A percentile compares a stretch with the other conserved stretches of the same genome.
Conservation (phyloP, 2,113 vertebrate genomes). For the Istiophorus platypterus region DNA sequence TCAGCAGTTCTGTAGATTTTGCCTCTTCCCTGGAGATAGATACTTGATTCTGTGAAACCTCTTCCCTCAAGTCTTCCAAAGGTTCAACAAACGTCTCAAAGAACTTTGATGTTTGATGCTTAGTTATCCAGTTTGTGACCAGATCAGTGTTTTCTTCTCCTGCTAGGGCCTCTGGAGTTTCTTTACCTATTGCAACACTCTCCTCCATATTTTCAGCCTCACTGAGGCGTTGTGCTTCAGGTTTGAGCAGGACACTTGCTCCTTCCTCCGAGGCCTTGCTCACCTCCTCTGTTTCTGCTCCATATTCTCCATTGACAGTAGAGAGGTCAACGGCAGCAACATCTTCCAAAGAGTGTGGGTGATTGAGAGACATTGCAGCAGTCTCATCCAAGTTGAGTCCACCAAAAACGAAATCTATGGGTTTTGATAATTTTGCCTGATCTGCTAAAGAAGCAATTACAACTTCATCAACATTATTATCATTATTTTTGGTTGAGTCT, state of each 20-base stretch:
- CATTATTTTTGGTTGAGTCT: conserved; percentile 7
- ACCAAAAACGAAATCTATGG: neutral
- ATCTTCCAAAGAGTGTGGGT: neutral
- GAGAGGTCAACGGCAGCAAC: neutral
- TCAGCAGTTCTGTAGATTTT: neutral
- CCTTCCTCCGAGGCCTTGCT: conserved; percentile 73
- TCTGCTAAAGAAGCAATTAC: neutral
- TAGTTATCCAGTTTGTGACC: conserved; percentile 81
- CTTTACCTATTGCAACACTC: neutral
- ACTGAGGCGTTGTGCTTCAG: conserved; percentile 30
- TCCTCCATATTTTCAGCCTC: conserved; percentile 7
- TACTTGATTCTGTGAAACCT: neutral
- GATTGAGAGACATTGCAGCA: neutral
- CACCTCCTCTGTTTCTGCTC: conserved; percentile 53
- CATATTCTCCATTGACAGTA: conserved; percentile 44
- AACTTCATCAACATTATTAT: neutral
- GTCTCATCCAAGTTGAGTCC: neutral
- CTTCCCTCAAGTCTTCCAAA: conserved; percentile 73
- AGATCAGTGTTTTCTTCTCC: conserved; percentile 68
- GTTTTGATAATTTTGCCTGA: conserved; percentile 8
- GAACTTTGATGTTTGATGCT: conserved; percentile 77
- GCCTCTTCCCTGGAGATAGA: neutral
- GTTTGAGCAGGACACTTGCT: conserved; percentile 68
- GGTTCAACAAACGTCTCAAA: conserved; percentile 84
- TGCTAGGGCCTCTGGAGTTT: conserved; percentile 42